Conservation (phyloP, 2,888 invertebrate species). For the Cheilosia pagana region DNA sequence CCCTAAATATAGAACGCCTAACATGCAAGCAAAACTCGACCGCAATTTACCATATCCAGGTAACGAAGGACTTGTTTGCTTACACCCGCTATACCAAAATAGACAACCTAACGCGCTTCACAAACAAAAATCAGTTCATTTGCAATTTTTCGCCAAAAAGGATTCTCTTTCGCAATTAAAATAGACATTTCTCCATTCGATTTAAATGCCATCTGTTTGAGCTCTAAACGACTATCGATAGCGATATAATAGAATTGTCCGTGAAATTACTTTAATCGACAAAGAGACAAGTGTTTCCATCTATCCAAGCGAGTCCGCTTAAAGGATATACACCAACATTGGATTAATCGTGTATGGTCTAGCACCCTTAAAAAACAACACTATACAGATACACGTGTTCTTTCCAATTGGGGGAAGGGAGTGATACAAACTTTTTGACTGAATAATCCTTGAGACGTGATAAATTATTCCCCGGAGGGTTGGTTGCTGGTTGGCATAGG, state of each 20-base stretch:
- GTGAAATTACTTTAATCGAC: constrained; percentile 82
- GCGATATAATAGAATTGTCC: constrained; percentile 70
- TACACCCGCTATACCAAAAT: constrained; percentile 1
- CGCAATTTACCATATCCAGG: constrained; percentile 41
- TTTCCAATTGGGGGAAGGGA: constrained; percentile 21
- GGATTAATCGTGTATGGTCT: constrained; percentile 59
- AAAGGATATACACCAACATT: constrained; percentile 54
- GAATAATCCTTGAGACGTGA: constrained; percentile 82
- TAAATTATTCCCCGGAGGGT: constrained; percentile 83
- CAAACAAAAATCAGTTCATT: constrained; percentile 50
- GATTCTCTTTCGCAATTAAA: constrained; percentile 28
- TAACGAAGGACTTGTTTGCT: constrained; percentile 66
- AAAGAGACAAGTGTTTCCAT: constrained; percentile 64
- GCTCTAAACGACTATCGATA: constrained; percentile 75
- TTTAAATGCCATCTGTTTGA: constrained; percentile 78
- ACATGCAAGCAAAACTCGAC: constrained; percentile 52
- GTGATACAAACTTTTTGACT: constrained; percentile 80
- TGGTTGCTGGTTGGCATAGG: too few relatives aligned
- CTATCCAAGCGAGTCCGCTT: constrained; percentile 26
- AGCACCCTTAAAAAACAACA: constrained; percentile 71
- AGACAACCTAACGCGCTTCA: background rate
- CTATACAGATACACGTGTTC: constrained; percentile 78
- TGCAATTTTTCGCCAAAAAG: constrained; percentile 25
- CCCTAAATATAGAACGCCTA: constrained; percentile 61
- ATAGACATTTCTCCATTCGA: constrained; percentile 32